Conservation (phyloP, 2,113 vertebrate species). For the Pachyramphus minor region DNA sequence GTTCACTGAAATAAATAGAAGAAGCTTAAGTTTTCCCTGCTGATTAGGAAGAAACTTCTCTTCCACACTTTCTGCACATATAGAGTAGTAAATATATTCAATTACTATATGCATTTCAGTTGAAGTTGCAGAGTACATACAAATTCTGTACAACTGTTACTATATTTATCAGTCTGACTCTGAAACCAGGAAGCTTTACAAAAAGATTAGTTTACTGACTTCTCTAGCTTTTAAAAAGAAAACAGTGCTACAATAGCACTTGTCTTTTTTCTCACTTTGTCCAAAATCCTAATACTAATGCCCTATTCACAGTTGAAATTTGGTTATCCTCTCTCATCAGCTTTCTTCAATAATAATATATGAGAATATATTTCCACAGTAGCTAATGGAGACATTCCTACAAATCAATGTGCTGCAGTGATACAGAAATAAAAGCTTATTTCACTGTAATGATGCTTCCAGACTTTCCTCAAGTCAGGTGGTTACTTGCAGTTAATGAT, state of each 20-base stretch:
- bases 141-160: background rate
- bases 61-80: background rate
- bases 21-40: background rate
- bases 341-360: slow-evolving; percentile 69
- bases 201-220: background rate
- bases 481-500: slow-evolving; percentile 94
- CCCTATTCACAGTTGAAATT: slow-evolving; percentile 33
- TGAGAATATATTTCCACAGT: slow-evolving; percentile 72
- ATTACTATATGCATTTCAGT: background rate
- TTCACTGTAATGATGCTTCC: slow-evolving; percentile 93
- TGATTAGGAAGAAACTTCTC: background rate
- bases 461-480: slow-evolving; percentile 92
- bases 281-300: slow-evolving; percentile 7
- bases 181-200: background rate
- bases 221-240: slow-evolving; percentile 5
- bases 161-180: background rate
- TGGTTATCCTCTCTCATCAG: slow-evolving; percentile 64
- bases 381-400: slow-evolving; percentile 84
- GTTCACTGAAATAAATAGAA: background rate
- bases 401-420: slow-evolving; percentile 87
- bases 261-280: slow-evolving; percentile 28
- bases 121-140: background rate
- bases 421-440: slow-evolving; percentile 87
- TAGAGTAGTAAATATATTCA: background rate
- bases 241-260: slow-evolving; percentile 8